Percentiles rank a stretch among this genome's conserved stretches.
These are phyloP conservation scores for Cataglyphis albicans DNA, from an alignment of 2,888 invertebrate genomes.

Conservation along the genomic window DNA sequence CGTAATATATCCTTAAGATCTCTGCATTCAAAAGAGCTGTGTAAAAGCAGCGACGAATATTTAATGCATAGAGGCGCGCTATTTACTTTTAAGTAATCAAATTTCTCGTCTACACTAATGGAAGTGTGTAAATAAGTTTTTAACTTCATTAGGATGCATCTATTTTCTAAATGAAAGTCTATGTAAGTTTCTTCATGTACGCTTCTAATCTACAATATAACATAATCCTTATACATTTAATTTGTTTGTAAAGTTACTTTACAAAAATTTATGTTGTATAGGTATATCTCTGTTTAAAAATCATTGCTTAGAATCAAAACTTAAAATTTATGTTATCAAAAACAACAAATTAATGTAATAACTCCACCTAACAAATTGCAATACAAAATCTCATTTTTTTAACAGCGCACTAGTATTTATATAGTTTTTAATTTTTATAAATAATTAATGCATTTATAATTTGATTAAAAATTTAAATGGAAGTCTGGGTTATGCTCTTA, in stretches of 20 bases:
- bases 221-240: neutral
- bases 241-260: neutral
- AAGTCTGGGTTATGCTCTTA: too few species aligned
- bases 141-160: slow-evolving; percentile 47
- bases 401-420: neutral
- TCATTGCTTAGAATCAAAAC: neutral
- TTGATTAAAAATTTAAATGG: slow-evolving; percentile 1
- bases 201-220: neutral
- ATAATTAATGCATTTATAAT: slow-evolving; percentile 3
- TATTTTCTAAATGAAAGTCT: slow-evolving; percentile 24
- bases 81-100: slow-evolving; percentile 62
- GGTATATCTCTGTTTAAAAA: slow-evolving; percentile 3
- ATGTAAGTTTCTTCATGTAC: neutral
- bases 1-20: slow-evolving; percentile 30
- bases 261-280: neutral
- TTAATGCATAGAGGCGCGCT: slow-evolving; percentile 40
- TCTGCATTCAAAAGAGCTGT: slow-evolving; percentile 33
- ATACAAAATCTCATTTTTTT: slow-evolving; percentile 16
- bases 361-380: neutral
- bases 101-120: slow-evolving; percentile 41
- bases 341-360: neutral
- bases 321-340: neutral
- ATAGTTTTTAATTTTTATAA: slow-evolving; percentile 6
- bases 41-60: slow-evolving; percentile 37
- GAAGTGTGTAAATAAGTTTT: slow-evolving; percentile 50